Conservation (phyloP, 2,888 invertebrate genomes). For the Lagria hirta region DNA sequence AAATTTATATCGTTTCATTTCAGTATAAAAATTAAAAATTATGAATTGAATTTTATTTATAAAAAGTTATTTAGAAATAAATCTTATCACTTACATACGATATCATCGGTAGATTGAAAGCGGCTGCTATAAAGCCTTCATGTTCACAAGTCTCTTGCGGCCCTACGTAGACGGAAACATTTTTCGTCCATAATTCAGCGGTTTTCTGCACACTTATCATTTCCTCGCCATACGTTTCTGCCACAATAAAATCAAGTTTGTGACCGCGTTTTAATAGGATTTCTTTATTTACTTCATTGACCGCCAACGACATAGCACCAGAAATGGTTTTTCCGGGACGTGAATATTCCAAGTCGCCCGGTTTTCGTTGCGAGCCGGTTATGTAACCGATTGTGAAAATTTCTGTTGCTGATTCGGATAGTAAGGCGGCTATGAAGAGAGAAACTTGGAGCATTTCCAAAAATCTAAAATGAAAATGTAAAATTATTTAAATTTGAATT, state of each 20-base stretch:
- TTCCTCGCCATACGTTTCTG: conserved; percentile 90
- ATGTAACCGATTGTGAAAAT: conserved; percentile 80
- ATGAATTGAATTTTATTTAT: conserved; percentile 5
- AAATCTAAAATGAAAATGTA: too few species aligned
- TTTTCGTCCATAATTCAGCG: conserved; percentile 79
- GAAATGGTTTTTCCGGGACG: conserved; percentile 72
- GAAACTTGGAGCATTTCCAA: conserved; percentile 20
- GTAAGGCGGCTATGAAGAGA: conserved; percentile 16
- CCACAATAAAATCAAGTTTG: conserved; percentile 75
- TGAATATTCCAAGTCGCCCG: conserved; percentile 77
- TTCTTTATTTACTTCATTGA: conserved; percentile 73
- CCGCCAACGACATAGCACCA: conserved; percentile 86
- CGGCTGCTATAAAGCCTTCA: conserved; percentile 90
- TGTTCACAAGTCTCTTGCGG: conserved; percentile 90
- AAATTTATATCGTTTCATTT: not conserved
- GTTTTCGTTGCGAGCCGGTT: conserved; percentile 78
- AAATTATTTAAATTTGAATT: too few species aligned
- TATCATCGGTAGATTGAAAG: conserved; percentile 94
- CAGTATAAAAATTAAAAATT: not conserved
- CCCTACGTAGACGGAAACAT: conserved; percentile 87
- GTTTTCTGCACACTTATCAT: conserved; percentile 82
- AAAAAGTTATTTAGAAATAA: not conserved
- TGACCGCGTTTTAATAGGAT: conserved; percentile 64
- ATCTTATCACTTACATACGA: conserved; percentile 79
- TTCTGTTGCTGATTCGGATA: conserved; percentile 50